Evolutionary conservation across 2,888 invertebrate genomes (phyloP).

Genomic region (Abrostola tripartita): DNA sequence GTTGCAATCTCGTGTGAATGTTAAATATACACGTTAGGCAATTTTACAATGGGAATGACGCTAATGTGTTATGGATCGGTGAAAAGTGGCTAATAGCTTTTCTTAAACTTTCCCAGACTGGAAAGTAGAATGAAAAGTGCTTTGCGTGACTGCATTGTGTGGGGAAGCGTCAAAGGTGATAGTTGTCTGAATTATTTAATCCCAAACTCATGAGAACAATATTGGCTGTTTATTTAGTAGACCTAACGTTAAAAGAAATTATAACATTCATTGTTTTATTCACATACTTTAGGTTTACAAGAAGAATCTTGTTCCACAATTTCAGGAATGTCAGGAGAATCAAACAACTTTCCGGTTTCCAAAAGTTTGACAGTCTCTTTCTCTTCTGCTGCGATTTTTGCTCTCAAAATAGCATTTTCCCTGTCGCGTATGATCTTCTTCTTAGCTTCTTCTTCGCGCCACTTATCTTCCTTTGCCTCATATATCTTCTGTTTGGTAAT

Average conservation of each 20-base stretch:
- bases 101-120: conserved; percentile 59
- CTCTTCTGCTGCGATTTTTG: conserved; percentile 73
- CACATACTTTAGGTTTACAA: background rate
- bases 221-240: background rate
- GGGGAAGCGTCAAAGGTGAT: background rate
- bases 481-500: conserved; percentile 71
- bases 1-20: conserved; percentile 58
- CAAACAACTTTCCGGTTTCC: conserved; percentile 75
- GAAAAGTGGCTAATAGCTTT: conserved; percentile 59
- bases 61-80: conserved; percentile 54
- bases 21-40: conserved; percentile 51
- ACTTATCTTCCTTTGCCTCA: conserved; percentile 63
- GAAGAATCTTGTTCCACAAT: background rate
- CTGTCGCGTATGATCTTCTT: conserved; percentile 74
- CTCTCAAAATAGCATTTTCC: conserved; percentile 68
- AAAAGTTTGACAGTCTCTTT: conserved; percentile 65
- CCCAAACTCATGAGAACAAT: background rate
- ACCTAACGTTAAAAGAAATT: background rate
- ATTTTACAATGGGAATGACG: conserved; percentile 38
- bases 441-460: conserved; percentile 70
- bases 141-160: conserved; percentile 19
- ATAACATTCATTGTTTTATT: background rate
- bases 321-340: conserved; percentile 27
- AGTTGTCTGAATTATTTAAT: background rate
- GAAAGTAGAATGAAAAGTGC: conserved; percentile 49